These are phyloP conservation scores for Wiebesia pumilae DNA, from an alignment of 1,140 invertebrate species.

Conservation along the genomic window DNA sequence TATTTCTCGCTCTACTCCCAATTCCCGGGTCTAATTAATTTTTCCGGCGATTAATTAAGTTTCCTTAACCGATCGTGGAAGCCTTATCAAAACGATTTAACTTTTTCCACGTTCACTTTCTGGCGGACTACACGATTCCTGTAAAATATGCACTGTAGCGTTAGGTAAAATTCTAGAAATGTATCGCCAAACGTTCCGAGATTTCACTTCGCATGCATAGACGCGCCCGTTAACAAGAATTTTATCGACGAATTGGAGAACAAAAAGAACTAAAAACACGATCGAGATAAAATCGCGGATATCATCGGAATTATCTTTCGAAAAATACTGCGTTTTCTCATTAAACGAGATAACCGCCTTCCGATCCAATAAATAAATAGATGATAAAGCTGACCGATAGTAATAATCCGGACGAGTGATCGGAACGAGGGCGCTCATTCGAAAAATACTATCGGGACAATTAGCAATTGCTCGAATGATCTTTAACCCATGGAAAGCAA, in stretches of 20 bases:
- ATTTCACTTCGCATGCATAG: background rate
- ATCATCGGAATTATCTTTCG: background rate
- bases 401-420: no score
- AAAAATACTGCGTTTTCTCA: background rate
- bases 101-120: background rate
- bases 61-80: background rate
- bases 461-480: no score
- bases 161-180: background rate
- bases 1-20: background rate
- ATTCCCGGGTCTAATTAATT: background rate
- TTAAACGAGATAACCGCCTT: background rate
- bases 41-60: background rate
- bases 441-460: no score
- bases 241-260: background rate
- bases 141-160: background rate
- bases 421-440: no score
- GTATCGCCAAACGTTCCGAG: background rate
- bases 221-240: background rate
- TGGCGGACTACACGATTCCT: background rate
- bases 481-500: no score
- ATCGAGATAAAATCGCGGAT: slow-evolving; percentile 1
- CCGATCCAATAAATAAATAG: background rate
- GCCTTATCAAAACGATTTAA: background rate
- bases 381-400: no score
- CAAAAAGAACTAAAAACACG: background rate